A percentile compares a stretch with the other conserved stretches of the same genome.
phyloP scores from a whole-genome alignment of 2,113 vertebrate genomes.

The Cheirogaleus medius region DNA sequence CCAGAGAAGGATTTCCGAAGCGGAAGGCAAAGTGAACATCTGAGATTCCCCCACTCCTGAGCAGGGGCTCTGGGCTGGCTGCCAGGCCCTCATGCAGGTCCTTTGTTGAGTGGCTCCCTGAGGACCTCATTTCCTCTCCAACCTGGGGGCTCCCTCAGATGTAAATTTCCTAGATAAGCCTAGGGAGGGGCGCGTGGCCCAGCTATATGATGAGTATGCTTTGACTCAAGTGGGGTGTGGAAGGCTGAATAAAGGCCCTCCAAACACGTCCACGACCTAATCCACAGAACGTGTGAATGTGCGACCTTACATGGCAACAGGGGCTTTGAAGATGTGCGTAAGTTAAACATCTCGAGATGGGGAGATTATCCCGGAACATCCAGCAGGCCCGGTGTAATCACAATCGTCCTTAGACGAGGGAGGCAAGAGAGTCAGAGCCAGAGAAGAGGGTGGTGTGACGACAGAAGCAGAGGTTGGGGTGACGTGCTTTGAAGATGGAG shows the following conservation, averaged over 20 bases:
- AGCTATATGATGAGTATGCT: neutral
- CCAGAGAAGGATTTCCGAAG: neutral
- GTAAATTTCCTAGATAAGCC: neutral
- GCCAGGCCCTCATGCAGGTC: neutral
- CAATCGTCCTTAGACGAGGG: neutral
- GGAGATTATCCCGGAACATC: neutral
- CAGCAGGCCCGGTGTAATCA: neutral
- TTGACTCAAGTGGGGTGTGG: neutral
- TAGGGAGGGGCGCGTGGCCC: neutral
- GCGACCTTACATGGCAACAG: neutral
- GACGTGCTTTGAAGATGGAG: neutral
- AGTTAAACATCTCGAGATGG: neutral
- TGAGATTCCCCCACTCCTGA: neutral
- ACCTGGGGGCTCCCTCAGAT: neutral
- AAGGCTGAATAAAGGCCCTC: neutral
- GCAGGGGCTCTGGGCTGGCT: neutral
- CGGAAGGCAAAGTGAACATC: neutral
- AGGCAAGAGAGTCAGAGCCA: neutral
- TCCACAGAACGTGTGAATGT: no score
- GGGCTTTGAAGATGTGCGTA: neutral
- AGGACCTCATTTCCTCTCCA: neutral
- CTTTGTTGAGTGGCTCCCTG: neutral
- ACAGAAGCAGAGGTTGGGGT: neutral
- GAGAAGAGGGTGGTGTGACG: neutral
- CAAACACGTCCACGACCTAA: neutral